Percentiles rank a stretch among this genome's conserved stretches.
Evolutionary conservation across 2,113 vertebrate genomes (phyloP).

Genomic region (Apus apus): DNA sequence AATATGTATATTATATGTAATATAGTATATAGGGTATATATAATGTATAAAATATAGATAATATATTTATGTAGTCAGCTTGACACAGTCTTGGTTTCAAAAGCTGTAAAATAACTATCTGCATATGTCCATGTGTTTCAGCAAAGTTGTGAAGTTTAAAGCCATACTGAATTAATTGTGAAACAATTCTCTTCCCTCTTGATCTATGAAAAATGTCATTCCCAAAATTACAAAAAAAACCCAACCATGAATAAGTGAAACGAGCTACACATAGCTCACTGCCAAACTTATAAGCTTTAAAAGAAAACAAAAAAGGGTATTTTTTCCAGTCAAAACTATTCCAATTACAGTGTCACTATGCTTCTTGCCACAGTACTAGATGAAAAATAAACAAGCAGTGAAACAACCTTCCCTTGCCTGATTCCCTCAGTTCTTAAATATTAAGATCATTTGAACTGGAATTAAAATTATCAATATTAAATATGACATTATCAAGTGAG

Average conservation of each 20-base stretch:
- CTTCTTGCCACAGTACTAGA: neutral
- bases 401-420: neutral
- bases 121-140: neutral
- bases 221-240: neutral
- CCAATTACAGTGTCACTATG: neutral
- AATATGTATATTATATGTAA: too few relatives aligned
- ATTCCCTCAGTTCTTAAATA: neutral
- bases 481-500: neutral
- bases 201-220: neutral
- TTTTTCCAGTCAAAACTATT: neutral
- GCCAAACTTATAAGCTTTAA: neutral
- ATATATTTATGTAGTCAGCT: neutral
- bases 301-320: neutral
- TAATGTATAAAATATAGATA: too few relatives aligned
- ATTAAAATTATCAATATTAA: neutral
- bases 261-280: neutral
- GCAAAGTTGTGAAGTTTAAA: neutral
- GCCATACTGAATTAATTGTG: neutral
- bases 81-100: neutral
- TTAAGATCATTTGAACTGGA: neutral
- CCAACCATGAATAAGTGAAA: neutral
- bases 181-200: neutral
- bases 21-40: too few relatives aligned
- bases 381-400: neutral
- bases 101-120: neutral